Evolutionary conservation across 1,140 invertebrate species (phyloP), one percentile per base, ranked within the genome.

Genomic region (Saccostrea glomerata): DNA sequence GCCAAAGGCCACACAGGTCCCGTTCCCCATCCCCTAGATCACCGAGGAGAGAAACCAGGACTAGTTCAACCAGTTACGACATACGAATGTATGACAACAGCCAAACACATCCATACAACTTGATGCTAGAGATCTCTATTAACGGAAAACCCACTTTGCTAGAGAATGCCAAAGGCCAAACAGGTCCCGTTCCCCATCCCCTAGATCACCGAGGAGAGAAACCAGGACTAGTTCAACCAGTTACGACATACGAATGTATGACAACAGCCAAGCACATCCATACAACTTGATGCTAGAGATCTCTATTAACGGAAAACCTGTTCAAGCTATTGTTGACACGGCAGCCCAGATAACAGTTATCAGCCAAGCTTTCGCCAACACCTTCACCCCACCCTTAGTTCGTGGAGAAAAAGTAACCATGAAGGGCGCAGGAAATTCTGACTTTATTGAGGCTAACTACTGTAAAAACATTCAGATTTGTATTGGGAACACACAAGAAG

Each of bases 61-160:
- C 15, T 70, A 70, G 6, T 20, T 20, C 63, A 70, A 70, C 63
- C 15, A 36, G 30, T 36, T 70, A 20, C n/a, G 63, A 70, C n/a
- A 70, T 70, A n/a, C 15, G 63, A 70, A 17, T 70, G 15, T 70
- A 70, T 70, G 63, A 70, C 15, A 20, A n/a, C 23, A 20, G 30
- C 2, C 30, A 70, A 70, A 7, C n/a, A 20, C 15, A n/a, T 20
- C 63, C 63, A 70, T n/a, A 70, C 15, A 70, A 70, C 63, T 70
- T 70, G n/a, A 17, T 70, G 63, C 15, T 70, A 17, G 13, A 9
- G 15, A 70, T 70, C n/a, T 20, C 1, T 20, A 70, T 70, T 3
- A 70, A 82, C n/a, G 77, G 77, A 30, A 82, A n/a, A n/a, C n/a
- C n/a, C 84, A 85, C 58, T 85, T 85, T 85, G 84, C 84, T 30